A percentile compares a stretch with the other conserved stretches of the same genome.
Evolutionary conservation across 1,140 invertebrate genomes (phyloP).

Genomic region (Conus ventricosus): DNA sequence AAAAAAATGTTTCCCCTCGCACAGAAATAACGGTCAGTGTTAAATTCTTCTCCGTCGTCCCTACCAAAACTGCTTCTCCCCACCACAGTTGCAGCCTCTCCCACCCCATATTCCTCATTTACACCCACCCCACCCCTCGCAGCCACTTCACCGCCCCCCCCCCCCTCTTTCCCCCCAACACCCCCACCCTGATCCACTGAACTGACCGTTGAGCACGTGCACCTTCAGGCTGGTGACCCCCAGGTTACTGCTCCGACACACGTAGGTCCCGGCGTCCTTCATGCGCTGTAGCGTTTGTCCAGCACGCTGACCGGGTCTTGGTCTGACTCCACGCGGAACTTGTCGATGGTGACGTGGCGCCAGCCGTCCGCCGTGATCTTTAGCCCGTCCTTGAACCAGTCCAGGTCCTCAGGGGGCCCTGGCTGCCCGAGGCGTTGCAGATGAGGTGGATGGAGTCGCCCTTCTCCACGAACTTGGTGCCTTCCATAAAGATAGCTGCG

Average conservation of each 20-base stretch:
- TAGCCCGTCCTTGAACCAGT: slow-evolving; percentile 65
- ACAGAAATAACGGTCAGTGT: too few species aligned
- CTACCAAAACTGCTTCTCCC: not conserved
- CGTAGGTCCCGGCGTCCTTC: slow-evolving; percentile 44
- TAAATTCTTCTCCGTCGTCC: too few species aligned
- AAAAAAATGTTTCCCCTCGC: too few species aligned
- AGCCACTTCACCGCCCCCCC: not conserved
- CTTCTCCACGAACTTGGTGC: slow-evolving; percentile 61
- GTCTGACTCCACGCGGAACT: slow-evolving; percentile 43
- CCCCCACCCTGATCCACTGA: not conserved
- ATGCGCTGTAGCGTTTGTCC: slow-evolving; percentile 50
- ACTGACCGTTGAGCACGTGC: slow-evolving; percentile 47
- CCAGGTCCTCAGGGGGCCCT: slow-evolving; percentile 52
- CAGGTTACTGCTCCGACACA: slow-evolving; percentile 43
- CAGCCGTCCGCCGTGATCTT: slow-evolving; percentile 50
- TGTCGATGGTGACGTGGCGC: slow-evolving; percentile 48
- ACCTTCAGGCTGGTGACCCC: slow-evolving; percentile 48
- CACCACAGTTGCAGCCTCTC: not conserved
- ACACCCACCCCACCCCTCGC: not conserved
- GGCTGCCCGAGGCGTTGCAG: slow-evolving; percentile 54
- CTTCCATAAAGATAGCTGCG: slow-evolving; percentile 56
- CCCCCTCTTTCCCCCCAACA: not conserved
- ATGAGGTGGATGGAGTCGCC: slow-evolving; percentile 58
- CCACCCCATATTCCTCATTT: not conserved
- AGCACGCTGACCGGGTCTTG: slow-evolving; percentile 49